Conservation (phyloP, 2,797 vertebrate species). For the Phrynocephalus guinanensis region DNA sequence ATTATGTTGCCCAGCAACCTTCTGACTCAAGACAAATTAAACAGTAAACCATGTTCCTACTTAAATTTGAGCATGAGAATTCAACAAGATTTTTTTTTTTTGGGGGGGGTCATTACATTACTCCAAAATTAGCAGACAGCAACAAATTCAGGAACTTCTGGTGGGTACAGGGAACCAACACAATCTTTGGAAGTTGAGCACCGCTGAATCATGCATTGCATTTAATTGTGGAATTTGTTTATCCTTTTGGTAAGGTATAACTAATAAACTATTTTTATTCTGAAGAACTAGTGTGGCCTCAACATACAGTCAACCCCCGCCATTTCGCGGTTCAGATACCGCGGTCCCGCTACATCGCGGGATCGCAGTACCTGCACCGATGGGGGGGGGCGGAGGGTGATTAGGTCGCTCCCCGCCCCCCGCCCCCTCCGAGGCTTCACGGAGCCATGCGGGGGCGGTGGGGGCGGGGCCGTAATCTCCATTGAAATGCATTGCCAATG, state of each 20-base stretch:
- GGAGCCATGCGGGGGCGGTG: too few species aligned
- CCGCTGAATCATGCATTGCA: neutral
- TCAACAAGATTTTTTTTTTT: neutral
- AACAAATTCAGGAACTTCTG: neutral
- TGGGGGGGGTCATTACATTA: too few species aligned
- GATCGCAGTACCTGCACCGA: too few species aligned
- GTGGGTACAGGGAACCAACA: neutral
- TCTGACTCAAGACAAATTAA: conserved; percentile 76
- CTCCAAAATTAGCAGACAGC: neutral
- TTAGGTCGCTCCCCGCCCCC: too few species aligned
- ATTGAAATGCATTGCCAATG: too few species aligned
- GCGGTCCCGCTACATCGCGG: too few species aligned
- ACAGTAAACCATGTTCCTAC: conserved; percentile 73
- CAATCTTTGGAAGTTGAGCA: neutral
- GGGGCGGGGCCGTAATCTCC: too few species aligned
- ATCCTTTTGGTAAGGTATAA: neutral
- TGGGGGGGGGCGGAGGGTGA: too few species aligned
- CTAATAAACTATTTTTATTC: neutral
- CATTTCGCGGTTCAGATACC: too few species aligned
- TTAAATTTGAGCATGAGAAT: neutral
- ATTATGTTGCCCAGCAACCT: conserved; percentile 80
- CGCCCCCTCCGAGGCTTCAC: too few species aligned
- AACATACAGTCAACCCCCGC: neutral
- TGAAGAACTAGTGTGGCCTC: neutral
- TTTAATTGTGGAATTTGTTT: neutral